Conservation (phyloP, 2,113 vertebrate genomes). For the Arvicanthis niloticus region DNA sequence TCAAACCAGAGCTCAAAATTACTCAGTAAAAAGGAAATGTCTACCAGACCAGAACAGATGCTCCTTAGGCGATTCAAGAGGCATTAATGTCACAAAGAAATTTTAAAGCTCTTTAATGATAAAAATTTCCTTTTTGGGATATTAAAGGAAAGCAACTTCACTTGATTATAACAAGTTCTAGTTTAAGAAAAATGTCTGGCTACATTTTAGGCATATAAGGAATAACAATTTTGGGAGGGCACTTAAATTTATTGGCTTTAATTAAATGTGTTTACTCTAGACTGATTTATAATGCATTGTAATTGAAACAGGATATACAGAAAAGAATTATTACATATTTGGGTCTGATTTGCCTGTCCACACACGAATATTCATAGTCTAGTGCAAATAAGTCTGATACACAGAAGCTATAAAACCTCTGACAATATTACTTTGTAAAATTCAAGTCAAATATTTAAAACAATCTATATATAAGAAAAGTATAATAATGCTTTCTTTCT, state of each 20-base stretch:
- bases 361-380: conserved; percentile 69
- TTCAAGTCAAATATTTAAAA: conserved; percentile 55
- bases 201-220: neutral
- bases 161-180: conserved; percentile 1
- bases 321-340: conserved; percentile 75
- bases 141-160: conserved; percentile 3
- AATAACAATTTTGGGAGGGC: conserved; percentile 5
- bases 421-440: conserved; percentile 56
- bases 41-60: neutral
- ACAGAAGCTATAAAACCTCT: conserved; percentile 37
- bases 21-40: conserved; percentile 9
- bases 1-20: neutral
- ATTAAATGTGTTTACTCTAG: conserved; percentile 79
- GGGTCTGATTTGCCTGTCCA: conserved; percentile 78
- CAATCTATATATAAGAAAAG: neutral
- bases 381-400: conserved; percentile 70
- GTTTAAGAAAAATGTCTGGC: neutral
- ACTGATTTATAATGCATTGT: conserved; percentile 41
- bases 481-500: neutral
- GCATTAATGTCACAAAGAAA: conserved; percentile 30
- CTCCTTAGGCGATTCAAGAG: neutral
- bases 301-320: conserved; percentile 77
- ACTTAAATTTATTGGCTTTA: conserved; percentile 70
- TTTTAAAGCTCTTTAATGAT: conserved; percentile 42
- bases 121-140: conserved; percentile 21